Percentiles rank a stretch among this genome's conserved stretches.
These are phyloP conservation scores for Cephalopterus ornatus DNA, from an alignment of 2,113 vertebrate species.

Conservation along the genomic window DNA sequence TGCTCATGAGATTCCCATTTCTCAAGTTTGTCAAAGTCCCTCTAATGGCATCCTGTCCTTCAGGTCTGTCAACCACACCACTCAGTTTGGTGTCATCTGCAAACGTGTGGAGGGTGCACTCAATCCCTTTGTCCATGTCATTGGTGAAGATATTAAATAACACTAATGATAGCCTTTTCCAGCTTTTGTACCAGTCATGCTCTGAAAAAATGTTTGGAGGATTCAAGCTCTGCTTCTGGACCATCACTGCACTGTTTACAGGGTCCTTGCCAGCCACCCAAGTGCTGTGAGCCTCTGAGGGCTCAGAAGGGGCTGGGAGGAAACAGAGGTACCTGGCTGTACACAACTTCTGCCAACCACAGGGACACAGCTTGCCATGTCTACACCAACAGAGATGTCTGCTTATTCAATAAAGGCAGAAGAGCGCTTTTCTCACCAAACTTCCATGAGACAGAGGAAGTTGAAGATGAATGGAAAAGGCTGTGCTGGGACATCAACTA, in stretches of 20 bases:
- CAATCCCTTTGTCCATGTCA: neutral
- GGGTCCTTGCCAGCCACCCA: neutral
- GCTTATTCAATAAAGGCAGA: neutral
- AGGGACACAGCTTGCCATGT: neutral
- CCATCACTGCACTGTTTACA: neutral
- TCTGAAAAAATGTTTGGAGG: neutral
- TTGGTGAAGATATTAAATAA: neutral
- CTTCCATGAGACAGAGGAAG: neutral
- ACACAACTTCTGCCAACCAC: neutral
- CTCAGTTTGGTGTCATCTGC: neutral
- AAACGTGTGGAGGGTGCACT: neutral
- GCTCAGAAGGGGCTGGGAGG: neutral
- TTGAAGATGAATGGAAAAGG: neutral
- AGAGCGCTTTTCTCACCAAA: neutral
- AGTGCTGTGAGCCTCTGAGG: accelerated
- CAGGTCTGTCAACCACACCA: neutral
- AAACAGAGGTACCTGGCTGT: neutral
- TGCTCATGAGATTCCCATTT: neutral
- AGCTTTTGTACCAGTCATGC: neutral
- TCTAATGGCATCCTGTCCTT: neutral
- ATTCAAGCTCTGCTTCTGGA: neutral
- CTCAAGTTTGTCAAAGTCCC: neutral
- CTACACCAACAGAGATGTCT: neutral
- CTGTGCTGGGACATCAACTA: neutral
- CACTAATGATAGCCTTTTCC: neutral